These are phyloP conservation scores for Sialis lutaria DNA, from an alignment of 2,888 invertebrate genomes.

Conservation along the genomic window DNA sequence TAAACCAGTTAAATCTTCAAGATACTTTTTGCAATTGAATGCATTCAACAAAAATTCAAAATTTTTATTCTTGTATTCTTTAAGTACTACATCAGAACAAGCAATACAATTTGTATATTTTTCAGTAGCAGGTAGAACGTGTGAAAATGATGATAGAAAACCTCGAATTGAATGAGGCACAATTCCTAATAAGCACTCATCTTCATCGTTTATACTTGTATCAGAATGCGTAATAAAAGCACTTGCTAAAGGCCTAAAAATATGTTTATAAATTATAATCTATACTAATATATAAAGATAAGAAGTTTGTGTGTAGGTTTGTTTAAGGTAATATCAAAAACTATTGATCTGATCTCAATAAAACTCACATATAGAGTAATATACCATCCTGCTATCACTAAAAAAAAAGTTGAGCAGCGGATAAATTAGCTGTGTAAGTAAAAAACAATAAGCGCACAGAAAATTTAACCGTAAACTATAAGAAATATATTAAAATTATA, in stretches of 20 bases:
- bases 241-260: conserved; percentile 17
- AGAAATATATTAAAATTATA: too few relatives aligned
- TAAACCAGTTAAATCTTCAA: conserved; percentile 78
- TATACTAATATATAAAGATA: too few relatives aligned
- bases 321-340: too few relatives aligned
- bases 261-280: neutral
- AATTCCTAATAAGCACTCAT: conserved; percentile 56
- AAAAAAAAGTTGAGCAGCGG: too few relatives aligned
- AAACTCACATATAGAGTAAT: too few relatives aligned
- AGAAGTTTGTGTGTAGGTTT: too few relatives aligned
- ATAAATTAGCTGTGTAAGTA: too few relatives aligned
- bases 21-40: conserved; percentile 60
- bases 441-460: too few relatives aligned
- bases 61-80: conserved; percentile 33
- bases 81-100: conserved; percentile 51
- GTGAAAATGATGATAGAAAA: conserved; percentile 66
- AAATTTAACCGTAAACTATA: too few relatives aligned
- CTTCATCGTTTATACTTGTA: conserved; percentile 21
- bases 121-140: conserved; percentile 66
- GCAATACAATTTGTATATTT: conserved; percentile 86
- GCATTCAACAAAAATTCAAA: conserved; percentile 60
- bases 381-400: too few relatives aligned
- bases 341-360: too few relatives aligned
- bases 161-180: conserved; percentile 90
- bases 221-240: conserved; percentile 28